A percentile compares a stretch with the other conserved stretches of the same genome.
Evolutionary conservation across 2,797 vertebrate genomes (phyloP).

Genomic region (Setipinna tenuifilis): DNA sequence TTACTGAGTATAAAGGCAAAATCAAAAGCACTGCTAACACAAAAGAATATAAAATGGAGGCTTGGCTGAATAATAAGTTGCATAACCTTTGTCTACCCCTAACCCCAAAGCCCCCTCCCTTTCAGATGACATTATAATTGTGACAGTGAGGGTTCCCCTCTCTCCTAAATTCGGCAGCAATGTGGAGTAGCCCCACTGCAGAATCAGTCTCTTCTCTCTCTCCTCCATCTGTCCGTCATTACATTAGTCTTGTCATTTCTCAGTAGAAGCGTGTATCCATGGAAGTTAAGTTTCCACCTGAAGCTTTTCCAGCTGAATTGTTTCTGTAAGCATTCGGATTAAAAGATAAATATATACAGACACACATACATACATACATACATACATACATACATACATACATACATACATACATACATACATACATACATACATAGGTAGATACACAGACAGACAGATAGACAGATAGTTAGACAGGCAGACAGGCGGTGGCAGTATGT

Average conservation of each 20-base stretch:
- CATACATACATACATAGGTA: no score
- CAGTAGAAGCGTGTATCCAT: not conserved
- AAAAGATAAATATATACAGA: not conserved
- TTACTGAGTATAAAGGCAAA: conserved; percentile 53
- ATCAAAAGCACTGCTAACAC: conserved; percentile 61
- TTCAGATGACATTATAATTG: conserved; percentile 65
- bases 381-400: not conserved
- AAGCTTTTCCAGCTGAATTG: not conserved
- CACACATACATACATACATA: conserved; percentile 34
- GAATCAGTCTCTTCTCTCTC: conserved; percentile 35
- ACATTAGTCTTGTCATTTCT: conserved; percentile 18
- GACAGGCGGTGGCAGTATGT: conserved; percentile 57
- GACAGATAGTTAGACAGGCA: not conserved
- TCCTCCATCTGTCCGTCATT: conserved; percentile 26
- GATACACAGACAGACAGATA: no score
- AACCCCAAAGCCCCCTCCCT: conserved; percentile 42
- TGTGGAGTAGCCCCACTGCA: conserved; percentile 32
- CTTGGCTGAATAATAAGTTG: conserved; percentile 70
- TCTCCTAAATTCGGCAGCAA: conserved; percentile 38
- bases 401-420: no score
- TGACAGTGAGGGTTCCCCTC: conserved; percentile 60
- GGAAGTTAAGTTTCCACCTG: not conserved
- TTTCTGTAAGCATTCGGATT: not conserved
- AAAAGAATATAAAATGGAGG: conserved; percentile 72
- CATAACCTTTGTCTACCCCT: conserved; percentile 63